These are phyloP conservation scores for Trachymyrmex cornetzi DNA, from an alignment of 1,140 invertebrate species.

Conservation along the genomic window DNA sequence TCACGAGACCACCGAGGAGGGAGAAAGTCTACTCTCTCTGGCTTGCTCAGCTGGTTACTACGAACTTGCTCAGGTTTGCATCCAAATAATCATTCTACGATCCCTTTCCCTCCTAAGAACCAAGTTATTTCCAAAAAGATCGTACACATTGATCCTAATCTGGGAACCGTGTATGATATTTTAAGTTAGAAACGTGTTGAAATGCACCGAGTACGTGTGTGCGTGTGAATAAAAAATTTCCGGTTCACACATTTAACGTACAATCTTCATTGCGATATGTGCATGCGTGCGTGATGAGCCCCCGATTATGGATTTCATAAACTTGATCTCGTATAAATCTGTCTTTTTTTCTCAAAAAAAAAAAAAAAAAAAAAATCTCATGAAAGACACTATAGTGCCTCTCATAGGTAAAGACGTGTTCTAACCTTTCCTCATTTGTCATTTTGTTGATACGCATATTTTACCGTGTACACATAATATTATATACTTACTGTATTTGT, in stretches of 20 bases:
- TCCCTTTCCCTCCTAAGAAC: background rate
- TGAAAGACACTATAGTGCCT: background rate
- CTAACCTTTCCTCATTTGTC: background rate
- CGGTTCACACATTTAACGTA: conserved; percentile 35
- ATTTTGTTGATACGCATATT: background rate
- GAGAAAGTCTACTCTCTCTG: conserved; percentile 95
- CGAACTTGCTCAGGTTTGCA: conserved; percentile 94
- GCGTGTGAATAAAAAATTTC: conserved; percentile 33
- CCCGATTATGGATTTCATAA: background rate
- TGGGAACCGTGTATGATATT: background rate
- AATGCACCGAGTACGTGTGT: background rate
- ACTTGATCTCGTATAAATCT: background rate
- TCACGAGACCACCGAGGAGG: conserved; percentile 97
- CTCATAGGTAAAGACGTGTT: background rate
- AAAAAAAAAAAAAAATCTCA: too few species aligned
- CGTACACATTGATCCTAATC: background rate
- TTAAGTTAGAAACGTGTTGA: background rate
- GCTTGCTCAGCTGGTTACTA: conserved; percentile 98
- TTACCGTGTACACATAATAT: background rate
- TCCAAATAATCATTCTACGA: background rate
- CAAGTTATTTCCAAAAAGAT: background rate
- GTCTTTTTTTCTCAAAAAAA: too few species aligned
- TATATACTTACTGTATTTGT: background rate
- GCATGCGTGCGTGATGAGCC: background rate
- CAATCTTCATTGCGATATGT: background rate